These are phyloP conservation scores for Acanthosepion lycidas DNA, from an alignment of 2,888 invertebrate species.

Conservation along the genomic window DNA sequence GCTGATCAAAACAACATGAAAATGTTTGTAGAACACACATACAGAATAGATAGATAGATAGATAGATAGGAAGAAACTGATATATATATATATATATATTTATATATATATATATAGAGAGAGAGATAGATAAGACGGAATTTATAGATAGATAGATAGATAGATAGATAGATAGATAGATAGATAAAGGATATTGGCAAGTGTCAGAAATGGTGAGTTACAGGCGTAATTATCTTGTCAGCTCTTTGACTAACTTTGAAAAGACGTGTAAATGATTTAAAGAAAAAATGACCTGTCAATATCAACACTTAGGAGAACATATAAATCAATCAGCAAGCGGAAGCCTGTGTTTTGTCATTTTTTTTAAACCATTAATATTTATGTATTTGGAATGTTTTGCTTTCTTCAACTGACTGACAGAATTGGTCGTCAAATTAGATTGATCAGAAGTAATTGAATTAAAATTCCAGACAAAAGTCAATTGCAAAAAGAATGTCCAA, in stretches of 20 bases:
- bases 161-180: not conserved
- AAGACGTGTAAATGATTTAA: not conserved
- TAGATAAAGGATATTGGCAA: not conserved
- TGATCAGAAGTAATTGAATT: not conserved
- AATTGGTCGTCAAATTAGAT: not conserved
- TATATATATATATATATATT: too few relatives aligned
- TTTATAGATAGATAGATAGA: not conserved
- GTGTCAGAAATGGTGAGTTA: too few relatives aligned
- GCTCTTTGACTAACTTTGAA: not conserved
- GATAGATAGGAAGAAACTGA: too few relatives aligned
- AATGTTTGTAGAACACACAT: too few relatives aligned
- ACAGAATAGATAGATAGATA: too few relatives aligned
- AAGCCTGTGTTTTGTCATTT: not conserved
- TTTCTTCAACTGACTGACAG: not conserved
- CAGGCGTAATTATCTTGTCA: not conserved
- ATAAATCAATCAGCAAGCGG: too few relatives aligned
- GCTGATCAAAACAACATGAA: too few relatives aligned
- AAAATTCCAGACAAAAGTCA: slow-evolving; percentile 6
- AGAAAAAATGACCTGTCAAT: not conserved
- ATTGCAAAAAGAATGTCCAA: not conserved
- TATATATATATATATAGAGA: too few relatives aligned
- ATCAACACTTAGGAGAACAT: not conserved
- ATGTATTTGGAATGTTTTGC: not conserved
- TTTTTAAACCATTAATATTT: not conserved
- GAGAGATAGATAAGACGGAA: too few relatives aligned